These are phyloP conservation scores for Anodontia alba DNA, from an alignment of 2,888 invertebrate genomes.

Conservation along the genomic window DNA sequence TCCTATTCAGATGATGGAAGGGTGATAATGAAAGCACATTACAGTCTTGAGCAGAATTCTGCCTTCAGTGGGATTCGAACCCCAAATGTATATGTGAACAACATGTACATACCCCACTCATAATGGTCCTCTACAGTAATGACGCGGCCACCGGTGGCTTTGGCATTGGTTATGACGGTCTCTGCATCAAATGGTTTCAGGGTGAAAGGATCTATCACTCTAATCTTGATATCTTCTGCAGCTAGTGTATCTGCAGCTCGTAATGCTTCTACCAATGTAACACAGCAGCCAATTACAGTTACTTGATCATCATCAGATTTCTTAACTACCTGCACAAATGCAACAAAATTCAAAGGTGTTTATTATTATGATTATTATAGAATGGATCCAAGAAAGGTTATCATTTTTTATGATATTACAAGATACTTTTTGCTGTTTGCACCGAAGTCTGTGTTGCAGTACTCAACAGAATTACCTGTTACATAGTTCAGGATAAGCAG, in stretches of 20 bases:
- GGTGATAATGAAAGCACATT: no score
- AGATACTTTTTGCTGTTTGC: no score
- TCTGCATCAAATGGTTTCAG: constrained; percentile 96
- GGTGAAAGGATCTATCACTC: constrained; percentile 98
- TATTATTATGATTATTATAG: no score
- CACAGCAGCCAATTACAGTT: constrained; percentile 95
- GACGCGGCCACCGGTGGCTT: constrained; percentile 92
- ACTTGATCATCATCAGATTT: constrained; percentile 92
- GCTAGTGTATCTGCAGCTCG: constrained; percentile 92
- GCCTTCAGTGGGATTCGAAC: no score
- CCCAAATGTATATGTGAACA: no score
- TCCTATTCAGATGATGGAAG: no score
- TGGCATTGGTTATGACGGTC: constrained; percentile 91
- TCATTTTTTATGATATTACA: no score
- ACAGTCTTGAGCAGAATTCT: no score
- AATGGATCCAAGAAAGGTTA: no score
- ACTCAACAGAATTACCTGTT: no score
- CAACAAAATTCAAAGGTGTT: background rate
- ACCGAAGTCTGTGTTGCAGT: no score
- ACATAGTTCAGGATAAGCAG: no score
- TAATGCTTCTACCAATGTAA: constrained; percentile 96
- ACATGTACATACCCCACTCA: constrained; percentile 89
- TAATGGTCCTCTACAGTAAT: constrained; percentile 99
- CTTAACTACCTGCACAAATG: constrained; percentile 88
- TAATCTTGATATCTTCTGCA: constrained; percentile 88